Conservation (phyloP, 2,113 vertebrate species). For the Anseranas semipalmata region DNA sequence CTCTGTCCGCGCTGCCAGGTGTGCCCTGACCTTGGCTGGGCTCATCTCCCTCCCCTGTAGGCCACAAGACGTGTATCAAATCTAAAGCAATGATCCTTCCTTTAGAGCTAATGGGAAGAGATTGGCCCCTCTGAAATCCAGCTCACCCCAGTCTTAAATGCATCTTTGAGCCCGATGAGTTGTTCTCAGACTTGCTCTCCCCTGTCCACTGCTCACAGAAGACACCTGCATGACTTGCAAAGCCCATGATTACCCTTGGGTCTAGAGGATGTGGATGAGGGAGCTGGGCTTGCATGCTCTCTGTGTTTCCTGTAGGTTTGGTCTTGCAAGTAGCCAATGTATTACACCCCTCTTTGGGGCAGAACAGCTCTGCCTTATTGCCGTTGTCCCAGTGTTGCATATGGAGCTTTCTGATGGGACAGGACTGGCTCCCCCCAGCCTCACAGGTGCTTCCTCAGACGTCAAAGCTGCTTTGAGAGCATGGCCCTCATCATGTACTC, state of each 20-base stretch:
- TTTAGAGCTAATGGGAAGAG: background rate
- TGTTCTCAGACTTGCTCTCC: background rate
- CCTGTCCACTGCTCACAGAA: background rate
- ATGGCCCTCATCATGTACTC: background rate
- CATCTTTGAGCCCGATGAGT: background rate
- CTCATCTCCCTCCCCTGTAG: background rate
- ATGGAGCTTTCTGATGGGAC: background rate
- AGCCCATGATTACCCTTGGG: background rate
- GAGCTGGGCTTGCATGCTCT: background rate
- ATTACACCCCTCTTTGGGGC: background rate
- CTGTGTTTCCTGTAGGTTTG: background rate
- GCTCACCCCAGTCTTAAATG: background rate
- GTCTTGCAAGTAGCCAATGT: accelerated
- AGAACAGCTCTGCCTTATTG: background rate
- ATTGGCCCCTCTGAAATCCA: background rate
- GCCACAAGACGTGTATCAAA: background rate
- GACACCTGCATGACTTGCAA: background rate
- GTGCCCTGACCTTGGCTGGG: background rate
- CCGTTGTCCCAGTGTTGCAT: background rate
- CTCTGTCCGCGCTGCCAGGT: background rate
- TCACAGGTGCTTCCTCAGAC: background rate
- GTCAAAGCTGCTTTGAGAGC: background rate
- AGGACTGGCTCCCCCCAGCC: accelerated
- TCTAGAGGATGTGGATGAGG: background rate
- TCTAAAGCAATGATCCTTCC: background rate